Conservation (phyloP, 2,797 vertebrate genomes). For the Dermochelys coriacea region DNA sequence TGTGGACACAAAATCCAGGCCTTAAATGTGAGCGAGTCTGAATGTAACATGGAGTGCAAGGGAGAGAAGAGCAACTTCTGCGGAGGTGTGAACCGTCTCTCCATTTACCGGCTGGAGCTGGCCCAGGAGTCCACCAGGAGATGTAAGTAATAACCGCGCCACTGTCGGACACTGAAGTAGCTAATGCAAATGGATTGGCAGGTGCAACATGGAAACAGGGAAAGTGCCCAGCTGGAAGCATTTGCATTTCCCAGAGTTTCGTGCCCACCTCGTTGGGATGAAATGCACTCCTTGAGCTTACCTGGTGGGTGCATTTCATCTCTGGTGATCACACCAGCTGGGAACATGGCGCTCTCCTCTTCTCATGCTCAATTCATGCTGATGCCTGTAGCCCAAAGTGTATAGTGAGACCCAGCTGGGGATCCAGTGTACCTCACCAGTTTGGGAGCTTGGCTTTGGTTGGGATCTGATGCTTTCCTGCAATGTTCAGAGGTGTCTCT, state of each 20-base stretch:
- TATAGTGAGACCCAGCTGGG: not conserved
- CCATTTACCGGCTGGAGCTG: constrained; percentile 95
- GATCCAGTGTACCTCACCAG: not conserved
- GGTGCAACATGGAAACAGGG: not conserved
- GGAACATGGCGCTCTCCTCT: not conserved
- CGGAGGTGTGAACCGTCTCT: constrained; percentile 93
- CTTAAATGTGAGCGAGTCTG: constrained; percentile 86
- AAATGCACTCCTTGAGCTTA: not conserved
- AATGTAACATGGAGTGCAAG: constrained; percentile 97
- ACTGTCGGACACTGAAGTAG: not conserved
- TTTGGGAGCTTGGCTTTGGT: not conserved
- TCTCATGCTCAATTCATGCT: not conserved
- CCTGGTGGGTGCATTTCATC: not conserved
- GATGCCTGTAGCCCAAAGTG: not conserved
- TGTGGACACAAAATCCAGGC: constrained; percentile 97
- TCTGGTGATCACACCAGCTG: not conserved
- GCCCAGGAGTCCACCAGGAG: constrained; percentile 94
- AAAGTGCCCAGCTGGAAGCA: not conserved
- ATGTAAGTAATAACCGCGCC: constrained; percentile 83
- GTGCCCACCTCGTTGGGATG: not conserved
- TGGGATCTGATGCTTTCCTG: not conserved
- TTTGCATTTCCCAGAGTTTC: not conserved
- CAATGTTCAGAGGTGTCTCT: not conserved
- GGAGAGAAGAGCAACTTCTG: constrained; percentile 91
- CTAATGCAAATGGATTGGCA: not conserved